Evolutionary conservation across 1,140 invertebrate genomes (phyloP).

Genomic region (Solen grandis): DNA sequence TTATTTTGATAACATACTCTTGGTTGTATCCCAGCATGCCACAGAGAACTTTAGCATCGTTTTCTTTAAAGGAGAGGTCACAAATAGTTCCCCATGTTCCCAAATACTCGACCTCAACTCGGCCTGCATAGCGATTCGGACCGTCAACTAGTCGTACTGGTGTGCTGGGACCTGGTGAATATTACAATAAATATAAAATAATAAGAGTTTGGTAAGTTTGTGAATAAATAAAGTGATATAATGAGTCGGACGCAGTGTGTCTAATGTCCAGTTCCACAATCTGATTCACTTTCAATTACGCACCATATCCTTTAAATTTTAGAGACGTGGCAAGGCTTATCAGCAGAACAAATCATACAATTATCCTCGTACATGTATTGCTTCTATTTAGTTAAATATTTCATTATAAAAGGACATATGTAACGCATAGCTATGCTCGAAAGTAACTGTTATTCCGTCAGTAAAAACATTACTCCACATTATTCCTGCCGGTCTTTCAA

Average conservation of each 20-base stretch:
- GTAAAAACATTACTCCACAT: too few species aligned
- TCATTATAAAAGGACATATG: too few species aligned
- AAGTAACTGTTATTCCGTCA: too few species aligned
- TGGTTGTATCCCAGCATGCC: slow-evolving; percentile 58
- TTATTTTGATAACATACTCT: background rate
- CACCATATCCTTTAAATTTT: background rate
- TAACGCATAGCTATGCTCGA: too few species aligned
- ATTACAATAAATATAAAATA: background rate
- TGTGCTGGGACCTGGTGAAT: background rate
- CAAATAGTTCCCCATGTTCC: slow-evolving; percentile 69
- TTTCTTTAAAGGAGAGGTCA: slow-evolving; percentile 62
- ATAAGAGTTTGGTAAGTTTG: background rate
- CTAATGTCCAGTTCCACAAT: background rate
- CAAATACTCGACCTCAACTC: slow-evolving; percentile 26
- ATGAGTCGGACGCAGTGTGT: background rate
- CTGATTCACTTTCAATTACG: background rate
- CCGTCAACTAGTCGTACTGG: slow-evolving; percentile 4
- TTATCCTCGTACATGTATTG: too few species aligned
- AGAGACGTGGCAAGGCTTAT: background rate
- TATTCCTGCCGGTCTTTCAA: too few species aligned
- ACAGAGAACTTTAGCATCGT: slow-evolving; percentile 71
- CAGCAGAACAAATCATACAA: too few species aligned
- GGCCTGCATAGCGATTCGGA: slow-evolving; percentile 4
- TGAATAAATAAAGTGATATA: background rate
- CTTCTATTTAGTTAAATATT: too few species aligned